A percentile compares a stretch with the other conserved stretches of the same genome.
phyloP scores from a whole-genome alignment of 2,888 invertebrate species.

The Eilema caniola region DNA sequence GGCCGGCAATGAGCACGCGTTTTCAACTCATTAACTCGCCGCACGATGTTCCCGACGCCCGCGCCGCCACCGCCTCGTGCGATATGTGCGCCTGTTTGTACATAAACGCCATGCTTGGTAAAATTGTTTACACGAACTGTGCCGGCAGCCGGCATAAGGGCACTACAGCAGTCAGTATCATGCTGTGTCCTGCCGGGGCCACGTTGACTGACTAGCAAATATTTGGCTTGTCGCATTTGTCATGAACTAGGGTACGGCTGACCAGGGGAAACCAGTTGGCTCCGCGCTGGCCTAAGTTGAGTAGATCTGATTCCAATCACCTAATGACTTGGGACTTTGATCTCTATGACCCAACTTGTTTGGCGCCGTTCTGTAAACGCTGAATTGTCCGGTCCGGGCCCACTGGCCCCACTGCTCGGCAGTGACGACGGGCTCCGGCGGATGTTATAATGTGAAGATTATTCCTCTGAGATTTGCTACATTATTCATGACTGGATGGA shows the following conservation, averaged over 20 bases:
- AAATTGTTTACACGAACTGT: slow-evolving; percentile 9
- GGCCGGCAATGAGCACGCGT: slow-evolving; percentile 69
- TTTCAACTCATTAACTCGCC: slow-evolving; percentile 69
- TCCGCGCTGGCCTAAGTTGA: no score
- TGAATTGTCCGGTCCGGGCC: not conserved
- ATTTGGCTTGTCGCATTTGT: not conserved
- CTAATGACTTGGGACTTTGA: no score
- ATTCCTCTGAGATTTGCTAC: slow-evolving; percentile 50
- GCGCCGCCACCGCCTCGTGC: slow-evolving; percentile 16
- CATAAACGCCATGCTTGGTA: slow-evolving; percentile 1
- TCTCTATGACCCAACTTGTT: no score
- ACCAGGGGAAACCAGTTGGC: no score
- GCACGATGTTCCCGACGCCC: slow-evolving; percentile 41
- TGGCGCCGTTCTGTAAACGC: no score
- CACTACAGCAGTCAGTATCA: not conserved
- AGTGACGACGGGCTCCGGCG: not conserved
- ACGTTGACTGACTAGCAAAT: not conserved
- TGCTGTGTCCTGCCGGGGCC: not conserved
- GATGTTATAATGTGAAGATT: slow-evolving; percentile 24
- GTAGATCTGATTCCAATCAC: no score
- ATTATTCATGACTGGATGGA: slow-evolving; percentile 71
- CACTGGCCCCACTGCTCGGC: not conserved
- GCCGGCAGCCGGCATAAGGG: not conserved
- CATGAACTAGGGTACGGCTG: not conserved
- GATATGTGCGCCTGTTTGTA: slow-evolving; percentile 2